A percentile compares a stretch with the other conserved stretches of the same genome.
phyloP scores from a whole-genome alignment of 2,113 vertebrate species.

The Nibea coibor region DNA sequence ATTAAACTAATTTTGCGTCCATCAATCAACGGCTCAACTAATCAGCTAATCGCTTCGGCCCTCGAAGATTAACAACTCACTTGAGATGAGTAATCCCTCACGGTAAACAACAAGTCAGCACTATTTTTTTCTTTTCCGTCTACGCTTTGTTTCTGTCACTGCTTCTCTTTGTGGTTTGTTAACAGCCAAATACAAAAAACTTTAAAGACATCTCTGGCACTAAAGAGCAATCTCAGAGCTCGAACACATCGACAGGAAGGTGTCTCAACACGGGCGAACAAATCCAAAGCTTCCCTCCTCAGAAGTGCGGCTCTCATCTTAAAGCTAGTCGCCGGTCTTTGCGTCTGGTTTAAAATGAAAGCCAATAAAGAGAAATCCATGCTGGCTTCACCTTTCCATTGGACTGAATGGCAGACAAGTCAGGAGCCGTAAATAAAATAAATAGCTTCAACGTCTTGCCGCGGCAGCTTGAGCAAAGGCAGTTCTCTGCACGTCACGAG shows the following conservation, averaged over 20 bases:
- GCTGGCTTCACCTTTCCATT: background rate
- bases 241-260: background rate
- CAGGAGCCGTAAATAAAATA: background rate
- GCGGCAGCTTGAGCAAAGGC: background rate
- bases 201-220: background rate
- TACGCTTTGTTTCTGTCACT: background rate
- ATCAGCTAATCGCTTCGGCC: background rate
- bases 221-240: background rate
- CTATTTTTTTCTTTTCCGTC: background rate
- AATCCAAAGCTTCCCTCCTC: background rate
- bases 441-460: background rate
- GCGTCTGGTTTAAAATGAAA: constrained; percentile 1
- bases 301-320: background rate
- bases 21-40: background rate
- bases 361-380: background rate
- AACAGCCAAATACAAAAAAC: background rate
- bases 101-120: background rate
- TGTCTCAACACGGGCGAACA: background rate
- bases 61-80: background rate
- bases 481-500: background rate
- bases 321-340: background rate
- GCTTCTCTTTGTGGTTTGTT: background rate
- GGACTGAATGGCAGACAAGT: background rate
- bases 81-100: background rate
- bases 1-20: background rate